Conservation (phyloP, 2,113 vertebrate genomes). For the Setophaga coronata region DNA sequence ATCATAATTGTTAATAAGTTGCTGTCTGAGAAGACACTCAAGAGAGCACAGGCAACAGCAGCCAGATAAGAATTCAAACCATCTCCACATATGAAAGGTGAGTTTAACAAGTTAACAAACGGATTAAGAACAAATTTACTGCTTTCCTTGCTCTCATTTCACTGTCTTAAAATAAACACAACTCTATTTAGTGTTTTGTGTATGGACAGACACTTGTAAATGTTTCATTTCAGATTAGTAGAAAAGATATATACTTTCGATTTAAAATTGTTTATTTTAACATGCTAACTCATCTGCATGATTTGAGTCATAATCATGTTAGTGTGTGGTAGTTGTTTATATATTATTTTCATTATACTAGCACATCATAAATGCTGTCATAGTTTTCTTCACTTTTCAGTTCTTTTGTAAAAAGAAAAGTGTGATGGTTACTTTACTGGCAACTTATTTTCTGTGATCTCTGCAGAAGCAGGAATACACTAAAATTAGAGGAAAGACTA, state of each 20-base stretch:
- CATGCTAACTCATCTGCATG: not conserved
- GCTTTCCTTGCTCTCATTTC: not conserved
- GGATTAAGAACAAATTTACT: not conserved
- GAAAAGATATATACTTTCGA: not conserved
- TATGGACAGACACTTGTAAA: not conserved
- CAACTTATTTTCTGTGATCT: not conserved
- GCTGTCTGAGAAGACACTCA: not conserved
- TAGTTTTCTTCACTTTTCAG: not conserved
- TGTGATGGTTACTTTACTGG: accelerated
- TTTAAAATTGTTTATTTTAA: not conserved
- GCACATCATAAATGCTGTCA: not conserved
- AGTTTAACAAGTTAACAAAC: not conserved
- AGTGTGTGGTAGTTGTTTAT: not conserved
- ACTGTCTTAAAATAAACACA: not conserved
- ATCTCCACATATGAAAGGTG: not conserved
- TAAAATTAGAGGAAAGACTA: not conserved
- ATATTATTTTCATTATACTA: not conserved
- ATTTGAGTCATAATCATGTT: not conserved
- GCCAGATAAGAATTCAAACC: not conserved
- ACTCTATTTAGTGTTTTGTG: not conserved
- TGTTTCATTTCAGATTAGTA: not conserved
- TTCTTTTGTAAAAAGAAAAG: not conserved
- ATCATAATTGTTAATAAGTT: not conserved
- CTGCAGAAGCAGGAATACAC: not conserved
- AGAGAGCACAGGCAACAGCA: not conserved